Conservation (phyloP, 2,113 vertebrate species). For the Spheniscus mendiculus region DNA sequence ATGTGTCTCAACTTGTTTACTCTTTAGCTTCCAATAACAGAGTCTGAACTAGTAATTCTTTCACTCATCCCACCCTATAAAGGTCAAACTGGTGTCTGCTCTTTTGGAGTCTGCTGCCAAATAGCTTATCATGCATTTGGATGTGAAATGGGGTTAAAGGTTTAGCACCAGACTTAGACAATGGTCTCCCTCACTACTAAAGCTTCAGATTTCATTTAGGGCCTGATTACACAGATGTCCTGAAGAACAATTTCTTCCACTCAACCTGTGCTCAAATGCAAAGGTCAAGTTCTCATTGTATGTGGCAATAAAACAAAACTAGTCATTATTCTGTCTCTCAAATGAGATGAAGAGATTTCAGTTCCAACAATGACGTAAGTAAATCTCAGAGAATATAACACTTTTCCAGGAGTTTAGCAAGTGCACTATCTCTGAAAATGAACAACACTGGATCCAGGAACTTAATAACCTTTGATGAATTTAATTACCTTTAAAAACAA, state of each 20-base stretch:
- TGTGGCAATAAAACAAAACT: not conserved
- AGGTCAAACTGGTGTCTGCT: too few relatives aligned
- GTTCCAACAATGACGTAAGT: not conserved
- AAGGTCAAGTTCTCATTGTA: constrained; percentile 1
- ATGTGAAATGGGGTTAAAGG: too few relatives aligned
- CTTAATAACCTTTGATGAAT: not conserved
- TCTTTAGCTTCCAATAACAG: too few relatives aligned
- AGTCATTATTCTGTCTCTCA: not conserved
- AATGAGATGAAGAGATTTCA: not conserved
- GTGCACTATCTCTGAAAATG: not conserved
- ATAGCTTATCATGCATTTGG: too few relatives aligned
- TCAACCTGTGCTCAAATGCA: not conserved
- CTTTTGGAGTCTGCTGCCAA: too few relatives aligned
- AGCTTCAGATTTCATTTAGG: not conserved
- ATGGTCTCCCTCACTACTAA: too few relatives aligned
- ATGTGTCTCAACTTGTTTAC: too few relatives aligned
- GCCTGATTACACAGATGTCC: not conserved
- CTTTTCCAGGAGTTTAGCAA: not conserved
- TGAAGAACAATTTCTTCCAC: not conserved
- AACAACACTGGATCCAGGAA: not conserved
- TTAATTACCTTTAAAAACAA: not conserved
- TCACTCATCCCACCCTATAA: too few relatives aligned
- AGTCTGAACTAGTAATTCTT: too few relatives aligned
- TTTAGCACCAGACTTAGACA: too few relatives aligned
- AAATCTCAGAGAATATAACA: not conserved